Evolutionary conservation across 37 sponge, comb jelly and placozoan species (phyloP).

Genomic region (Corticium candelabrum): DNA sequence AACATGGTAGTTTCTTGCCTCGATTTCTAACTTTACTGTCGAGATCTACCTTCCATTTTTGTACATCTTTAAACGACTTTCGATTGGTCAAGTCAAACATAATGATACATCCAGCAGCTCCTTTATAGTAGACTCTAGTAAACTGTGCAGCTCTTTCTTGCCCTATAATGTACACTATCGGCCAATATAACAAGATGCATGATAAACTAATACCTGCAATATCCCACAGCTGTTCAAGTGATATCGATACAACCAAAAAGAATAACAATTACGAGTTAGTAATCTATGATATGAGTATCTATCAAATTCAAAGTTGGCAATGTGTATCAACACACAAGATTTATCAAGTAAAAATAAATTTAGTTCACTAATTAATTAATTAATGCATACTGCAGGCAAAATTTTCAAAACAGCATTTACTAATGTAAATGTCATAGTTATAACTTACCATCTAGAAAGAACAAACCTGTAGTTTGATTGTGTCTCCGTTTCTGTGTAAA

Average conservation of each 20-base stretch:
- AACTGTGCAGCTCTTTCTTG: background rate
- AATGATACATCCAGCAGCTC: conserved; percentile 9
- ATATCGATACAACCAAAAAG: too few relatives aligned
- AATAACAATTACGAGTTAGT: too few relatives aligned
- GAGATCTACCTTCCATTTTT: conserved; percentile 10
- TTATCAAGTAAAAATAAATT: too few relatives aligned
- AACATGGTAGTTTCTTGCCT: conserved; percentile 6
- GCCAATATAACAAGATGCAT: background rate
- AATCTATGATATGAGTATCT: too few relatives aligned
- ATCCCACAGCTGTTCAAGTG: conserved; percentile 1
- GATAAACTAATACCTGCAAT: conserved; percentile 6
- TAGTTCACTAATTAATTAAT: too few relatives aligned
- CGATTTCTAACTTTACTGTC: conserved; percentile 2
- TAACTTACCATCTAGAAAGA: background rate
- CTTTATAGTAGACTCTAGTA: conserved; percentile 3
- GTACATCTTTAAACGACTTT: background rate
- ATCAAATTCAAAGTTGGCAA: too few relatives aligned
- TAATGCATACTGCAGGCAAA: too few relatives aligned
- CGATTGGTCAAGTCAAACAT: conserved; percentile 13
- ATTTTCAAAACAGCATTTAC: background rate
- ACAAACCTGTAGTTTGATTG: background rate
- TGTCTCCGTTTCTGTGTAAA: background rate
- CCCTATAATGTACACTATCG: background rate
- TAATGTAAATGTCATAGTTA: background rate
- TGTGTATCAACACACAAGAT: too few relatives aligned